Percentiles rank a stretch among this genome's conserved stretches.
These are phyloP conservation scores for Riptortus pedestris DNA, from an alignment of 1,140 invertebrate genomes.

Conservation along the genomic window DNA sequence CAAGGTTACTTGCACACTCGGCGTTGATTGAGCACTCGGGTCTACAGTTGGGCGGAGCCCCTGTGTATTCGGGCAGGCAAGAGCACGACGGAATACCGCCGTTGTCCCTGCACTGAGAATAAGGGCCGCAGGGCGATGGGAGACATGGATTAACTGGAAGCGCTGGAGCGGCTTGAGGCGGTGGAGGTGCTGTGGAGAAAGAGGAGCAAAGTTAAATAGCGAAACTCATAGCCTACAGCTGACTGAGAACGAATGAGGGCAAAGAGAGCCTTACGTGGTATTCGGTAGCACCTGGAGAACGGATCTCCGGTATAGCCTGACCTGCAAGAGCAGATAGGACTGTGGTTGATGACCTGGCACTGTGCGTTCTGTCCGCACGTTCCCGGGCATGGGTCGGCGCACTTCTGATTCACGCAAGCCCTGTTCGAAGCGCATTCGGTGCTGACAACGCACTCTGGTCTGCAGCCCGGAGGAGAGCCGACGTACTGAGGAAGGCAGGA, in stretches of 20 bases:
- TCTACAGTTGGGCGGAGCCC: conserved; percentile 52
- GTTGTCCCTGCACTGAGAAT: conserved; percentile 53
- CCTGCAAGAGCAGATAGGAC: conserved; percentile 46
- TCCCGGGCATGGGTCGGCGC: conserved; percentile 44
- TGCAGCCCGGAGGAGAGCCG: conserved; percentile 49
- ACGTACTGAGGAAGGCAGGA: conserved; percentile 46
- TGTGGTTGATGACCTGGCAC: conserved; percentile 47
- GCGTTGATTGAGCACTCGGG: conserved; percentile 53
- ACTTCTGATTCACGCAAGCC: conserved; percentile 52
- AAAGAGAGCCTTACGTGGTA: conserved; percentile 37
- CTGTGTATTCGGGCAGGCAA: conserved; percentile 50
- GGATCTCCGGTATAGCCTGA: conserved; percentile 45
- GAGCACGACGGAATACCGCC: conserved; percentile 38
- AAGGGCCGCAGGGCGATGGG: conserved; percentile 60
- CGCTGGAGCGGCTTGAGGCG: conserved; percentile 39
- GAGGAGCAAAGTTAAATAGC: not conserved
- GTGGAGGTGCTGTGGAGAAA: conserved; percentile 22
- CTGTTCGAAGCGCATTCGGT: conserved; percentile 49
- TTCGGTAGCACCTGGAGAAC: conserved; percentile 42
- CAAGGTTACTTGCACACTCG: conserved; percentile 51
- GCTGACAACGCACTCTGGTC: conserved; percentile 52
- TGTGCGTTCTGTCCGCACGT: conserved; percentile 41
- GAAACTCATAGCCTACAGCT: no score
- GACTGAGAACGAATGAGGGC: no score
- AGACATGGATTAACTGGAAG: conserved; percentile 42